Evolutionary conservation across 2,888 invertebrate genomes (phyloP).

Genomic region (Drosophila setosimentum): DNA sequence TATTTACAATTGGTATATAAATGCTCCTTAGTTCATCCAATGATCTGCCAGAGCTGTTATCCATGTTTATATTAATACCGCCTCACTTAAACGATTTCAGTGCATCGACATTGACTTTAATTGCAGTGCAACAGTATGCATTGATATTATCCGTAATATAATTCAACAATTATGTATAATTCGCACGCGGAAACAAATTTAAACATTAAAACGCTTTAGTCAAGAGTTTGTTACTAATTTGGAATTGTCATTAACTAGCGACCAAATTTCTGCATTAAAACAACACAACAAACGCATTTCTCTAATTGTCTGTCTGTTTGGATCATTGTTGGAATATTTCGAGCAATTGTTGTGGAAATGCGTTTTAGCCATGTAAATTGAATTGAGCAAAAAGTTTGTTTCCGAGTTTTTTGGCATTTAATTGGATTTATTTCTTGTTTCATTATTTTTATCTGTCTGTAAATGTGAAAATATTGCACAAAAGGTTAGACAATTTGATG

Average conservation of each 20-base stretch:
- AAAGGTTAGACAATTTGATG: slow-evolving; percentile 56
- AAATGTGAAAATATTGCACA: slow-evolving; percentile 27
- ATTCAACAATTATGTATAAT: not conserved
- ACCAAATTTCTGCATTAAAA: slow-evolving; percentile 9
- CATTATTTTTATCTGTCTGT: slow-evolving; percentile 15
- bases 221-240: slow-evolving; percentile 28
- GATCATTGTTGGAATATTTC: slow-evolving; percentile 18
- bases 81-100: not conserved
- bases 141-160: not conserved
- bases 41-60: not conserved
- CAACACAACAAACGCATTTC: slow-evolving; percentile 23
- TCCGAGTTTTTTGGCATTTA: slow-evolving; percentile 34
- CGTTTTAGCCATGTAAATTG: slow-evolving; percentile 35
- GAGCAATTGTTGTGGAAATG: slow-evolving; percentile 41
- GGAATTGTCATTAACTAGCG: slow-evolving; percentile 23
- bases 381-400: slow-evolving; percentile 40
- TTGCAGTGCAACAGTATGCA: not conserved
- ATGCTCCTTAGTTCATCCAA: not conserved
- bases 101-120: not conserved
- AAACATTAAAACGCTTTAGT: slow-evolving; percentile 1
- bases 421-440: slow-evolving; percentile 45
- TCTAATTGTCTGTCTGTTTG: slow-evolving; percentile 4
- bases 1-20: not conserved
- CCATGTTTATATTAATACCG: not conserved
- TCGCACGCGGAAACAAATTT: not conserved